A percentile compares a stretch with the other conserved stretches of the same genome.
Evolutionary conservation across 2,888 invertebrate species (phyloP).

Genomic region (Orchesellides sinensis): DNA sequence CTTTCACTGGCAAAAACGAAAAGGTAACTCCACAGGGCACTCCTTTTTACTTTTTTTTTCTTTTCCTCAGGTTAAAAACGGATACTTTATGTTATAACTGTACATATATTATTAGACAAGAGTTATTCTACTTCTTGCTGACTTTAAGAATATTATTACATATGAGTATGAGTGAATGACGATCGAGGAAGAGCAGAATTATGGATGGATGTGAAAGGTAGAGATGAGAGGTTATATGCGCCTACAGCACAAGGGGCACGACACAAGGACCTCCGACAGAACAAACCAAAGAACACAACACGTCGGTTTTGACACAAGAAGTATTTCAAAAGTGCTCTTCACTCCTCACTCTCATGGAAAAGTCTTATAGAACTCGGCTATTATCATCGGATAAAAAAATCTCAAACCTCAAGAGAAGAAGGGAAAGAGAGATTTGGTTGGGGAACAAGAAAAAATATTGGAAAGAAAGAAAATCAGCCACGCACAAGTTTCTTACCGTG

Average conservation of each 20-base stretch:
- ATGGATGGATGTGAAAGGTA: slow-evolving; percentile 36
- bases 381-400: slow-evolving; percentile 39
- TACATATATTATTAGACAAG: background rate
- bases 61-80: slow-evolving; percentile 56
- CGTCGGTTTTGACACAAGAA: slow-evolving; percentile 61
- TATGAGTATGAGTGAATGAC: slow-evolving; percentile 43
- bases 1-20: slow-evolving; percentile 59
- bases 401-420: slow-evolving; percentile 58
- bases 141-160: slow-evolving; percentile 35
- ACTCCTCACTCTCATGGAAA: slow-evolving; percentile 37
- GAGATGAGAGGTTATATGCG: background rate
- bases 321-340: slow-evolving; percentile 58
- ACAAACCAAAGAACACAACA: slow-evolving; percentile 63
- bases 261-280: slow-evolving; percentile 39
- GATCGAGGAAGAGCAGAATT: slow-evolving; percentile 28
- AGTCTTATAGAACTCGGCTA: slow-evolving; percentile 2
- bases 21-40: slow-evolving; percentile 67
- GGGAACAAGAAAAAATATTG: slow-evolving; percentile 18
- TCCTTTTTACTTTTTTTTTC: slow-evolving; percentile 29
- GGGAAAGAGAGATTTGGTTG: slow-evolving; percentile 39
- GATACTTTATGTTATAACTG: slow-evolving; percentile 33
- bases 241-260: slow-evolving; percentile 30
- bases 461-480: slow-evolving; percentile 41
- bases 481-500: slow-evolving; percentile 34
- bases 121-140: background rate